Base-by-base conservation (phyloP, 2,113 vertebrate species). In the Calonectris borealis region DNA sequence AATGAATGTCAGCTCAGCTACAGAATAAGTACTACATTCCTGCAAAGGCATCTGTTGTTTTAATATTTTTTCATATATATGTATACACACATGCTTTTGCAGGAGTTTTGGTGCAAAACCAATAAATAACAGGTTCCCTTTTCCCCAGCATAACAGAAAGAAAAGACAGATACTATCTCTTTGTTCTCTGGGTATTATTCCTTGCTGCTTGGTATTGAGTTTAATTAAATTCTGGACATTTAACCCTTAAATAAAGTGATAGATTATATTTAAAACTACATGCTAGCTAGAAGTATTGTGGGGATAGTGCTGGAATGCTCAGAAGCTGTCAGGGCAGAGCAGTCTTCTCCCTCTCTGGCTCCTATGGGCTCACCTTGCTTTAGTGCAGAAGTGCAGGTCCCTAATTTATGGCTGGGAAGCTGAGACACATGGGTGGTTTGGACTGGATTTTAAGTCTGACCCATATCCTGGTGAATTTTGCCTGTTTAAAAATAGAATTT, bases 161-260 rank as follows among this genome's bases (percentile, higher is more conserved):
- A 82, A 71, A 55, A 81, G 79, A 40, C 26, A 70, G 55, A 90
- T 88, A 27, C 13, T 72, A 60, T 91, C 86, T 95, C 34, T 92
- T 83, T 93, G 48, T 84, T 94, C 65, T 68, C 64, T 91, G 76
- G 19, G 4, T 90, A 66, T 94, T 90, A 83, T 61, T 85, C 20
- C 66, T 90, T 93, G 79, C 85, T 86, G 58, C 68, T 86, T 96
- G 71, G 29, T 83, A 36, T 57, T 60, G 60, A 77, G 64, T 94
- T 94, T 94, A 94, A 95, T 96, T 86, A 81, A 93, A 92, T 90
- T 92, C 58, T 91, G 34, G 60, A 81, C 29, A 26, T 64, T 75
- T 92, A 91, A 83, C 83, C 61, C 83, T 69, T 78, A 36, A 69
- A 34, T 36, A 12, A 40, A 86, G 65, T 93, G 90, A 78, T 90